Base-by-base conservation (phyloP, 2,888 invertebrate species). In the Clivina fossor region DNA sequence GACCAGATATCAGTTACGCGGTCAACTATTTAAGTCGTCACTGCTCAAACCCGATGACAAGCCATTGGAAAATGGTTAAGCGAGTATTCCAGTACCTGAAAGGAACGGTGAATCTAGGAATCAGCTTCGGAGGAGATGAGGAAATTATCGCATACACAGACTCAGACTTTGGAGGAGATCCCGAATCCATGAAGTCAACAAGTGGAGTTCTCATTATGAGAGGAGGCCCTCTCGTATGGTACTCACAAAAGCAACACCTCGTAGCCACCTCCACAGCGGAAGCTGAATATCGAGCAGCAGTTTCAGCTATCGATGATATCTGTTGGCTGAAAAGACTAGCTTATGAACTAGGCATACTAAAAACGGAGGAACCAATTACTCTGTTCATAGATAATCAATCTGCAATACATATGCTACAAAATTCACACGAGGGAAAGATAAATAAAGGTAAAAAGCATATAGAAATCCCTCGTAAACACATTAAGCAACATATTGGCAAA, bases 371-470 rank as follows among this genome's bases (percentile, higher is more conserved):
- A 43, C 43, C 43, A 43, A n/a, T n/a, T n/a, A n/a, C n/a, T n/a
- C n/a, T n/a, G n/a, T 28, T 41, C 22, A 24, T 67, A 19, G 67
- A 69, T 40, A 68, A 68, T 50, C 46, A 60, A 48, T 62, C 67
- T 7, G 67, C 67, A 3, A 64, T 66, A 4, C 61, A 61, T 24
- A 68, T 68, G 66, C 43, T 67, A 4, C 43, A 65, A 58, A 68
- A 66, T 33, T 44, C 58, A 1, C 44, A 64, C 18, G 64, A 66
- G 61, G 65, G 64, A 26, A 67, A 66, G 56, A 62, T 63, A 4
- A 65, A 63, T 1, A 64, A 64, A 58, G 66, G 66, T 4, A 66
- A 66, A 57, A 66, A 68, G 50, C 65, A 67, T 44, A 66, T 66
- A 28, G 67, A 65, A n/a, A 65, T 66, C 47, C 50, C 60, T 7